Base-by-base conservation (phyloP, 2,888 invertebrate genomes). In the Cataglyphis cursor region DNA sequence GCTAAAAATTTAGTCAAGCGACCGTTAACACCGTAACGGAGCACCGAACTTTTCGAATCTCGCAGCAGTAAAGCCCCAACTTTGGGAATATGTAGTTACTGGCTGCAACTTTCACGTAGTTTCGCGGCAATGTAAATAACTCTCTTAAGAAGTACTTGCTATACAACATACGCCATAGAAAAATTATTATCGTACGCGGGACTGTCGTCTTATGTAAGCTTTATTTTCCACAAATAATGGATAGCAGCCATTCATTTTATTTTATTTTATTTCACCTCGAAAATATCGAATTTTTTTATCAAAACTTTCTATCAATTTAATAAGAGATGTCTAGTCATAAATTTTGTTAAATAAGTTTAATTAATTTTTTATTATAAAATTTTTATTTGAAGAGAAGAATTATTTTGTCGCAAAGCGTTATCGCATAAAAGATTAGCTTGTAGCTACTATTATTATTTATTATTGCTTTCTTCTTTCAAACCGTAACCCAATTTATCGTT, bases 11-110 rank as follows among this genome's bases (percentile, higher is more conserved):
- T 75, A 65, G 75, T 12, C 65, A 24, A 35, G 51, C 24, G 51
- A 24, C 35, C 35, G 51, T 75, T 75, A 75, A 75, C 75, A 75
- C 75, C 10, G 51, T 64, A 64, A 75, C 64, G 38, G 64, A 64
- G 64, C 75, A 65, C 64, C 24, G 21, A 75, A 75, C 64, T 75
- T 75, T 75, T 75, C 65, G 64, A 75, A 75, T 75, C 75, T 64
- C 75, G 51, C 62, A 18, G 51, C 75, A 51, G 64, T 75, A 73
- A 61, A 65, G 75, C 21, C 51, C 24, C 62, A 65, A 75, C 75
- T 75, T 75, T 35, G 75, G 15, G 64, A 31, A 75, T 65, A 51
- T 64, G 64, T 65, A 64, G 75, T 35, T 65, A 65, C 74, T 10
- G 10, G 21, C 24, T 51, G 24, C 64, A 75, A 64, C 74, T 75